phyloP scores from a whole-genome alignment of 2,888 invertebrate genomes.

The Ryuthela nishihirai region DNA sequence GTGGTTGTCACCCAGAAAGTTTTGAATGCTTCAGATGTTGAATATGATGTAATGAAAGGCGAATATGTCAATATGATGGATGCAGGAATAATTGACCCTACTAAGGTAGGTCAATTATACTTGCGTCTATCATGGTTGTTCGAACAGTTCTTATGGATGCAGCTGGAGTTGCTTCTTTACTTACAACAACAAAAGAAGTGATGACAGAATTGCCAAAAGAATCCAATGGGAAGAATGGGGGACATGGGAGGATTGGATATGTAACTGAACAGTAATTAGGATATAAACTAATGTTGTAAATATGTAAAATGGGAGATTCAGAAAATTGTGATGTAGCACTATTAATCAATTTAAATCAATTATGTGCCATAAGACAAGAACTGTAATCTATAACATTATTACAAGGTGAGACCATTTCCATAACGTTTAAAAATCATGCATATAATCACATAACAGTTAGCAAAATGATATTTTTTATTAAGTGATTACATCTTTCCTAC shows the following conservation, averaged over 20 bases:
- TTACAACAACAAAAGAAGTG: constrained; percentile 94
- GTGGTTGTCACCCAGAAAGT: constrained; percentile 90
- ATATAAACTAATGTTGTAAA: no score
- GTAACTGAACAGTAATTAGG: no score
- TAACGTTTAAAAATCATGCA: no score
- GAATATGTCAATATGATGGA: constrained; percentile 90
- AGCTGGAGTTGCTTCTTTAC: constrained; percentile 89
- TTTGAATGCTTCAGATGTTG: constrained; percentile 62
- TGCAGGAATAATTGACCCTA: constrained; percentile 92
- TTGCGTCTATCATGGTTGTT: constrained; percentile 63
- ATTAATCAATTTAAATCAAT: no score
- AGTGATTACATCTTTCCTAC: constrained; percentile 76
- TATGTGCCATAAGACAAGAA: no score
- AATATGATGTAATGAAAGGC: constrained; percentile 85
- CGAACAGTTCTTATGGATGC: constrained; percentile 91
- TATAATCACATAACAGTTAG: no score
- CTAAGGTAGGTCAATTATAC: constrained; percentile 83
- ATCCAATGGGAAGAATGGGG: constrained; percentile 69
- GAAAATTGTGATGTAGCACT: no score
- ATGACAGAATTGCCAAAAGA: constrained; percentile 91
- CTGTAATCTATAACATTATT: no score
- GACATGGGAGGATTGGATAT: constrained; percentile 67
- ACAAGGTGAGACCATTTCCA: no score
- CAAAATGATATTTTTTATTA: no score
- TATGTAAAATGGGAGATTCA: no score